phyloP scores from a whole-genome alignment of 2,113 vertebrate species.

The Fukomys damarensis region DNA sequence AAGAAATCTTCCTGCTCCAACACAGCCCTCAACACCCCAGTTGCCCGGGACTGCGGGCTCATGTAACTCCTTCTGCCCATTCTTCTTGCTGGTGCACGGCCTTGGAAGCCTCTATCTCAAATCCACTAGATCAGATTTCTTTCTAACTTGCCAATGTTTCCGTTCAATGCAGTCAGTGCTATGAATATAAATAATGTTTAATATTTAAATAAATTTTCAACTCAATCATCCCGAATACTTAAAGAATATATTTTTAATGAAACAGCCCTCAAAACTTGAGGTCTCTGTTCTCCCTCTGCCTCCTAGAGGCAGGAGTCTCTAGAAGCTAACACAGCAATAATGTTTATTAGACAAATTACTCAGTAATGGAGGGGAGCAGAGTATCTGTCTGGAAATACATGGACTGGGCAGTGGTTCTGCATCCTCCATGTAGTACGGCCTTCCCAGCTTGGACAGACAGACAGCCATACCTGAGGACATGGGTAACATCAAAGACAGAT shows the following conservation, averaged over 20 bases:
- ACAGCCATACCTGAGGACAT: not conserved
- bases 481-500: not conserved
- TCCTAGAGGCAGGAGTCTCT: not conserved
- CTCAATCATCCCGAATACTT: not conserved
- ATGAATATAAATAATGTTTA: not conserved
- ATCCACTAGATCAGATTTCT: not conserved
- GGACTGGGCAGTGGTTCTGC: accelerated
- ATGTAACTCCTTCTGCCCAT: accelerated
- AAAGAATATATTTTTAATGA: conserved; percentile 5
- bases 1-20: not conserved
- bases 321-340: not conserved
- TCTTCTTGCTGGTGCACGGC: not conserved
- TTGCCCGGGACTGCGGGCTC: accelerated
- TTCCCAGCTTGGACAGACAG: not conserved
- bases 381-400: too few species aligned
- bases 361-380: not conserved
- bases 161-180: not conserved
- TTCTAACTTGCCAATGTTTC: not conserved
- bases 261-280: not conserved
- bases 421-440: not conserved
- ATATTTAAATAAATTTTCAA: not conserved
- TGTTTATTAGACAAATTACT: not conserved
- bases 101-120: not conserved
- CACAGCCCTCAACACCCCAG: too few species aligned
- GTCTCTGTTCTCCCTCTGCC: not conserved